Conservation (phyloP, 2,888 invertebrate species). For the Automeris io region DNA sequence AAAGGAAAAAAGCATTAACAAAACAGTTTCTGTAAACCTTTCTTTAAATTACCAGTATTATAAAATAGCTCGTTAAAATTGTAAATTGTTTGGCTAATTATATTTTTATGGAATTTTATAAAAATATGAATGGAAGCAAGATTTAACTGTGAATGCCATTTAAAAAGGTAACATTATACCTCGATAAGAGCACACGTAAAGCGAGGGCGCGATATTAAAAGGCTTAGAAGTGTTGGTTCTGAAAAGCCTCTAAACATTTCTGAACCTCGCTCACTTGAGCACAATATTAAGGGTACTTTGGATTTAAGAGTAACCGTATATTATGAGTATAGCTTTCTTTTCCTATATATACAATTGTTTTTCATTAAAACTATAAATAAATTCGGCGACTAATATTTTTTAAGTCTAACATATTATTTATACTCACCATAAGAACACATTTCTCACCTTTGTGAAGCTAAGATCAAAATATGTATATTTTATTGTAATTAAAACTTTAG, state of each 20-base stretch:
- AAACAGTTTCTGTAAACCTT: no score
- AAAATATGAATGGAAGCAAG: constrained; percentile 1
- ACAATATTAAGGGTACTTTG: constrained; percentile 74
- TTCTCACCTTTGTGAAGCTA: no score
- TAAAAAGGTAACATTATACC: constrained; percentile 53
- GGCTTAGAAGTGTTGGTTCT: constrained; percentile 71
- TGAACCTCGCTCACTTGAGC: constrained; percentile 71
- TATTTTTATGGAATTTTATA: constrained; percentile 4
- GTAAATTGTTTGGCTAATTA: no score
- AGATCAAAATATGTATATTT: no score
- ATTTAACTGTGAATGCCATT: constrained; percentile 43
- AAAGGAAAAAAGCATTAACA: no score
- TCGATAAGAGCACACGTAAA: constrained; percentile 49
- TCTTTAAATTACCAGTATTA: no score
- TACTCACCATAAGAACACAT: no score
- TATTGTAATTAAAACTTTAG: no score
- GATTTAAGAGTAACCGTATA: constrained; percentile 62
- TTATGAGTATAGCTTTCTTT: constrained; percentile 58
- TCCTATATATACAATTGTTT: constrained; percentile 26
- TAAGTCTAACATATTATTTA: no score
- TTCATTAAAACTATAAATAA: no score
- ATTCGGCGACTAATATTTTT: no score
- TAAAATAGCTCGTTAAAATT: no score
- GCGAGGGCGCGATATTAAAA: constrained; percentile 70
- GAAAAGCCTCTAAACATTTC: constrained; percentile 71